Evolutionary conservation across 2,888 invertebrate species (phyloP).

Genomic region (Monoplex corrugatus): DNA sequence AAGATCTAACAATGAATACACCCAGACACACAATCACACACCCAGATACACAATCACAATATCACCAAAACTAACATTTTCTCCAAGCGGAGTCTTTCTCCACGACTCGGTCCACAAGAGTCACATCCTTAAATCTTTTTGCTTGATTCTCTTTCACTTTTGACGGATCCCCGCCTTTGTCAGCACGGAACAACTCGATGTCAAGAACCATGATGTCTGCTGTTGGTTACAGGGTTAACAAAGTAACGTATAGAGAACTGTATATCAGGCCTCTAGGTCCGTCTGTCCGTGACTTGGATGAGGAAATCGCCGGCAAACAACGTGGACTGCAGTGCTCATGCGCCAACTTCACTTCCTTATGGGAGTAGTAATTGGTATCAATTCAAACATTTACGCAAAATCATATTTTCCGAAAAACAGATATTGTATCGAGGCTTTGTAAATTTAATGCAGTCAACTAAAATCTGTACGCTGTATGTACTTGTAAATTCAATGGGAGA

Average conservation of each 20-base stretch:
- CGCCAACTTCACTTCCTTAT: not conserved
- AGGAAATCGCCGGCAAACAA: constrained; percentile 46
- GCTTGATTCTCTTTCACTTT: constrained; percentile 95
- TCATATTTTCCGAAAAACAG: no score
- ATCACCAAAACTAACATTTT: constrained; percentile 85
- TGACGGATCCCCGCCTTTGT: constrained; percentile 96
- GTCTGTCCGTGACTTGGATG: no score
- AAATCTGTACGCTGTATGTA: no score
- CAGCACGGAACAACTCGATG: constrained; percentile 96
- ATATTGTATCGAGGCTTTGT: no score
- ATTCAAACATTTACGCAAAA: not conserved
- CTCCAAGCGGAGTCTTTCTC: constrained; percentile 95
- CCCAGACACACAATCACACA: no score
- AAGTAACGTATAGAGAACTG: no score
- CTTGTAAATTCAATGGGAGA: no score
- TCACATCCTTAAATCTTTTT: constrained; percentile 95
- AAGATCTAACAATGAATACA: no score
- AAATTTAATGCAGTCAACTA: no score
- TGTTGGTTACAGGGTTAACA: no score
- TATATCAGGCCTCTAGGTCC: no score
- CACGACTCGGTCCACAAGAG: constrained; percentile 94
- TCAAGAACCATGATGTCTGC: constrained; percentile 93
- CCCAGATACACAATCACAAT: not conserved
- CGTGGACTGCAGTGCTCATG: constrained; percentile 43
- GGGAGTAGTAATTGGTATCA: not conserved